These are phyloP conservation scores for Carabus problematicus DNA, from an alignment of 2,888 invertebrate genomes.

Conservation along the genomic window DNA sequence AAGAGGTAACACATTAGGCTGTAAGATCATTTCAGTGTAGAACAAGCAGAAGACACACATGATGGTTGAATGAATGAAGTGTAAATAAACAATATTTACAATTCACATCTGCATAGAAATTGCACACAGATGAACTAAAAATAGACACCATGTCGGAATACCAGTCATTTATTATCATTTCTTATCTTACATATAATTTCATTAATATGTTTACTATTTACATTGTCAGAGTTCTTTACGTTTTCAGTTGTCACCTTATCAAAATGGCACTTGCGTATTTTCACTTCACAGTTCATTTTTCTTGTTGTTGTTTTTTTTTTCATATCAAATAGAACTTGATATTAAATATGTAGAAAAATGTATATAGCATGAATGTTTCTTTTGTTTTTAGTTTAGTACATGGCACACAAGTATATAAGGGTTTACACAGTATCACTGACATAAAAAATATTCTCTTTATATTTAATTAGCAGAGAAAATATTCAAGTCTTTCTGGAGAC, in stretches of 20 bases:
- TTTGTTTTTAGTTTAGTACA: too few relatives aligned
- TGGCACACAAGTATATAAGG: too few relatives aligned
- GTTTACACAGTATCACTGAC: background rate
- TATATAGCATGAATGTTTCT: too few relatives aligned
- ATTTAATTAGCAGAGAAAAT: background rate
- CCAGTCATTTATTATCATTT: slow-evolving; percentile 38
- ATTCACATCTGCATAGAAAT: background rate
- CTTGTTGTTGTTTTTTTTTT: too few relatives aligned
- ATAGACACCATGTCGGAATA: slow-evolving; percentile 25
- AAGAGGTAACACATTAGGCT: too few relatives aligned
- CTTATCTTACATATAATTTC: slow-evolving; percentile 38
- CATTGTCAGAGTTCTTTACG: slow-evolving; percentile 28
- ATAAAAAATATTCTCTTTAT: background rate
- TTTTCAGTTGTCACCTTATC: background rate
- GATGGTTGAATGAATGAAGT: too few relatives aligned
- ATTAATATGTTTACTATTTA: slow-evolving; percentile 38
- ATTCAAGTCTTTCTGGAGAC: background rate
- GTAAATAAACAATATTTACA: too few relatives aligned
- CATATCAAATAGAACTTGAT: too few relatives aligned
- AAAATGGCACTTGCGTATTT: too few relatives aligned
- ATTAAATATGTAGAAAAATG: too few relatives aligned
- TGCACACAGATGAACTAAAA: background rate
- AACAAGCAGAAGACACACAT: too few relatives aligned
- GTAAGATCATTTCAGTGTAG: too few relatives aligned
- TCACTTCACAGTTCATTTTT: background rate